phyloP scores from a whole-genome alignment of 2,113 vertebrate genomes.

The Hemibagrus wyckioides region DNA sequence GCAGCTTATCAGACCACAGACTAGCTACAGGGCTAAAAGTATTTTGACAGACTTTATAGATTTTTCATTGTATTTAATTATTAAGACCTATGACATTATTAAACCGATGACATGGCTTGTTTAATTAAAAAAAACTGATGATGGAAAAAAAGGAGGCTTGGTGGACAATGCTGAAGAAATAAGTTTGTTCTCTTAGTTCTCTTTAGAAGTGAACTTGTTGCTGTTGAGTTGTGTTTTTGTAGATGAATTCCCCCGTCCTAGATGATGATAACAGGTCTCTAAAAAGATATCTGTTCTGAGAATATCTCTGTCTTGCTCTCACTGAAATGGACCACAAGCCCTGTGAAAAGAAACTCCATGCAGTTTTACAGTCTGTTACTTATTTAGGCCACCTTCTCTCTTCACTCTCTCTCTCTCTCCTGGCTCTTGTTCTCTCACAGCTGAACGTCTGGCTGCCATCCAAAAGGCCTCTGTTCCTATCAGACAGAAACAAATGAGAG shows the following conservation, averaged over 20 bases:
- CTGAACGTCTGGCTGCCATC: slow-evolving; percentile 10
- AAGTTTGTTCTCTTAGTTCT: too few relatives aligned
- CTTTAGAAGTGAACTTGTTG: not conserved
- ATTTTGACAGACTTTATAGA: not conserved
- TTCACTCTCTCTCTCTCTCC: not conserved
- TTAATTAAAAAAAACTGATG: not conserved
- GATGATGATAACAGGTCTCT: not conserved
- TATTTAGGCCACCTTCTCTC: slow-evolving; percentile 27
- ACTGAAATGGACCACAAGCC: not conserved
- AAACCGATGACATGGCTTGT: not conserved
- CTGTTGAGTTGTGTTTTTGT: not conserved
- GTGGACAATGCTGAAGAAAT: not conserved
- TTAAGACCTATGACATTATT: not conserved
- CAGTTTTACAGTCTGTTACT: slow-evolving; percentile 15
- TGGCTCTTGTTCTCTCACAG: slow-evolving; percentile 15
- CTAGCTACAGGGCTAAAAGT: not conserved
- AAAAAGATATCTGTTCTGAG: not conserved
- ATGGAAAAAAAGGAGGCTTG: not conserved
- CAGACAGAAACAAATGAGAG: slow-evolving; percentile 8
- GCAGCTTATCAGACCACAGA: not conserved
- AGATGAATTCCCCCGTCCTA: not conserved
- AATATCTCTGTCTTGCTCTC: not conserved
- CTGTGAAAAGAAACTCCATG: not conserved
- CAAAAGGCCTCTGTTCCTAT: slow-evolving; percentile 11
- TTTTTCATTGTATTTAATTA: not conserved